Evolutionary conservation across 2,113 vertebrate genomes (phyloP), one percentile per base, ranked within the genome.

Genomic region (Alexandromys fortis): DNA sequence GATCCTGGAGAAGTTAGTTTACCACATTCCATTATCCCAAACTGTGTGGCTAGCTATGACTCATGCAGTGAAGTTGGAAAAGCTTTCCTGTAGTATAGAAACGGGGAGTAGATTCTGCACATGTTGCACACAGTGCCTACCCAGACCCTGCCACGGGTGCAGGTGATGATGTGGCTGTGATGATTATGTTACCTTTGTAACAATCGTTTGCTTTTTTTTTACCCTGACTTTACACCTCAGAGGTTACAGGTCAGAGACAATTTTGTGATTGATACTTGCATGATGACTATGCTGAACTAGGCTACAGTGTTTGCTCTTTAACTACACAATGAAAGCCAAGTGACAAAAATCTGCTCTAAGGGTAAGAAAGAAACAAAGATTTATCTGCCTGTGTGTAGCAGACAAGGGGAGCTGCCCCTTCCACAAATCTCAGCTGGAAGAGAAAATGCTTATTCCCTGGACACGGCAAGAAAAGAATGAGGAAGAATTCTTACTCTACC

Each of bases 231-330:
- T 49, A 17, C 5, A 77, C 5, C 2, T 5, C 58, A 89, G 2
- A 24, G 70, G 2, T 81, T 93, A 67, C 87, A 38, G n/a, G 70
- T 95, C 58, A 94, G 89, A 96, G 38, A 83, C 28, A 78, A 42
- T 7, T 86, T 90, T 76, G 21, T 49, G 61, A 61, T 78, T 75
- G 78, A 16, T 45, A 65, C 65, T 79, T 86, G 16, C 21, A 55
- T 79, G 79, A 70, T 52, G 72, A 67, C 38, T 78, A 14, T 28
- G 42, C 2, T 52, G 17, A 65, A 30, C 11, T 1, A 3, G 5
- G 67, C 38, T 35, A 19, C 42, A 7, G 1, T 38, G 47, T 81
- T 63, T 89, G 26, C 11, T 70, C 14, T 72, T 55, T 1, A 70
- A n/a, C 19, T 22, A 35, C 3, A 83, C 2, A 68, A 14, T 76